These are phyloP conservation scores for Phaenicophaeus curvirostris DNA, from an alignment of 2,797 vertebrate genomes.

Conservation along the genomic window DNA sequence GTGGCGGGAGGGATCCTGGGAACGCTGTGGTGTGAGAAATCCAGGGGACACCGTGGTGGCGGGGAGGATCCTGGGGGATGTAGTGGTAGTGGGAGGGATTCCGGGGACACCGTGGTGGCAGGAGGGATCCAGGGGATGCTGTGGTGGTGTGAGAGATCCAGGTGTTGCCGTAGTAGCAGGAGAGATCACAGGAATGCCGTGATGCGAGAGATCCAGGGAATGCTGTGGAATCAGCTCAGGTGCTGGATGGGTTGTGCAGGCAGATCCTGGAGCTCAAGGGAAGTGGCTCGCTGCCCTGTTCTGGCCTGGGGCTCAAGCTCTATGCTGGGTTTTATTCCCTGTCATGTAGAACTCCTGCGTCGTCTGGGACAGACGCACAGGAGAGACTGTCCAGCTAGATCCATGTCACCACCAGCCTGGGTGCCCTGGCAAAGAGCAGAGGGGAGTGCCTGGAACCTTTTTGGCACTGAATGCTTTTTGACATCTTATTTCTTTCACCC, in stretches of 20 bases:
- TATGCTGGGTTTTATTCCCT: background rate
- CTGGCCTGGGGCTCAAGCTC: background rate
- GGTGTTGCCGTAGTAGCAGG: too few species aligned
- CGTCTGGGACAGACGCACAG: background rate
- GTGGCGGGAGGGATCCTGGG: background rate
- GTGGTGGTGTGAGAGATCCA: too few species aligned
- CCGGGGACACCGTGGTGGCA: too few species aligned
- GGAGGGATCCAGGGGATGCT: too few species aligned
- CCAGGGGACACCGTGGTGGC: too few species aligned
- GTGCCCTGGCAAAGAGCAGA: background rate
- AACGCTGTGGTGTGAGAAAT: too few species aligned
- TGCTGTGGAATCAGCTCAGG: background rate
- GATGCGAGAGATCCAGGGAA: too few species aligned
- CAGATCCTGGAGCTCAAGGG: background rate
- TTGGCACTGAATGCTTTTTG: background rate
- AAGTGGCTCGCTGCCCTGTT: background rate
- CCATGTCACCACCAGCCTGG: background rate
- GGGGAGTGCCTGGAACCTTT: background rate
- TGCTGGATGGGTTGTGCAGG: background rate
- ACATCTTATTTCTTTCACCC: background rate
- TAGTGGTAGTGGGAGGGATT: too few species aligned
- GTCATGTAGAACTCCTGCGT: background rate
- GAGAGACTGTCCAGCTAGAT: rapidly evolving
- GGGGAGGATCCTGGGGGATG: too few species aligned
- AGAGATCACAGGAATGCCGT: too few species aligned